These are phyloP conservation scores for Arvicanthis niloticus DNA, from an alignment of 2,113 vertebrate species.

Conservation along the genomic window DNA sequence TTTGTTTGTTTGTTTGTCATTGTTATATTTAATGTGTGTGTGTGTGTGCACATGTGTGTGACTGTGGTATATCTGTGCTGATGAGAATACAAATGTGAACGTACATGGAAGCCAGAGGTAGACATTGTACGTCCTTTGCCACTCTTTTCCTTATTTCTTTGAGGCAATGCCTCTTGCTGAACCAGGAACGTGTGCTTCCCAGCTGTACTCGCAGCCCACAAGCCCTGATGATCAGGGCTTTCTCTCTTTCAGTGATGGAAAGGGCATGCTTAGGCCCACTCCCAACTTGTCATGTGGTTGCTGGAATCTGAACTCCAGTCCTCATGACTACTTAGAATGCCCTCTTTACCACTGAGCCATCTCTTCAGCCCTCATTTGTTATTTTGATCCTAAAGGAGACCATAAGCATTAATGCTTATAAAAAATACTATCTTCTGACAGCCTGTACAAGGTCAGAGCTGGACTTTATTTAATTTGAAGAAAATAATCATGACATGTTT, in stretches of 20 bases:
- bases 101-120: not conserved
- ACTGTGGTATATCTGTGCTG: not conserved
- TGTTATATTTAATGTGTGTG: not conserved
- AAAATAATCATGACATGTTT: not conserved
- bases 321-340: not conserved
- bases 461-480: conserved; percentile 42
- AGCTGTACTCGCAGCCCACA: not conserved
- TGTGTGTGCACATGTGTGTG: not conserved
- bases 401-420: not conserved
- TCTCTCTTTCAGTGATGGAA: not conserved
- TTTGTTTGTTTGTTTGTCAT: not conserved
- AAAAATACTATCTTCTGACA: not conserved
- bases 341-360: too few species aligned
- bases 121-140: not conserved
- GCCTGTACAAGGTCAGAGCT: not conserved
- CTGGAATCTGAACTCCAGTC: not conserved
- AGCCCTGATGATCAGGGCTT: not conserved
- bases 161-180: not conserved
- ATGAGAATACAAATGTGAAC: not conserved
- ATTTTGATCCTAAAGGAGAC: not conserved
- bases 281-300: not conserved
- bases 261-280: not conserved
- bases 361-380: not conserved
- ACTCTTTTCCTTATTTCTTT: not conserved
- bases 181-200: not conserved